phyloP scores from a whole-genome alignment of 2,888 invertebrate genomes.

The Meiosimyza platycephala region DNA sequence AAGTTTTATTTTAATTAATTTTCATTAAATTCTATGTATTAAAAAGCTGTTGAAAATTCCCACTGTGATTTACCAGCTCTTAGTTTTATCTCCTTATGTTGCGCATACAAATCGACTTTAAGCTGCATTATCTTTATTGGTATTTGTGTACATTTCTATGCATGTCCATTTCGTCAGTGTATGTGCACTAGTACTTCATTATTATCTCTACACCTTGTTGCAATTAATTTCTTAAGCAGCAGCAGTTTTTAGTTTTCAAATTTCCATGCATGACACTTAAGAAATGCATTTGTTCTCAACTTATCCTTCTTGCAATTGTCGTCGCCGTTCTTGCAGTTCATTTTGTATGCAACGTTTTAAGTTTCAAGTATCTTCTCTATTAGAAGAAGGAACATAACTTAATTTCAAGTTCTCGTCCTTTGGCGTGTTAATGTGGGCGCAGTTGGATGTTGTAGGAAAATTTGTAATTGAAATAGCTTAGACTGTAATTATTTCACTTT shows the following conservation, averaged over 20 bases:
- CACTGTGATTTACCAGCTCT: too few relatives aligned
- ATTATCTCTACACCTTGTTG: conserved; percentile 8
- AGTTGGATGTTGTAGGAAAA: conserved; percentile 41
- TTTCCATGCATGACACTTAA: conserved; percentile 31
- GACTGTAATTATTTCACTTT: conserved; percentile 47
- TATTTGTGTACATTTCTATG: neutral
- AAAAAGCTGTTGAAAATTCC: too few relatives aligned
- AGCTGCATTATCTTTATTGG: neutral
- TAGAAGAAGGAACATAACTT: too few relatives aligned
- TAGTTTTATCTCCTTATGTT: too few relatives aligned
- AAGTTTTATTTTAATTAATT: too few relatives aligned
- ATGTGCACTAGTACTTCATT: neutral
- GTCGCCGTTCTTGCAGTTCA: neutral
- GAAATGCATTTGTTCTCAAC: conserved; percentile 21
- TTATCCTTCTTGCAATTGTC: neutral
- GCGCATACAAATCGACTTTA: neutral
- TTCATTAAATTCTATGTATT: too few relatives aligned
- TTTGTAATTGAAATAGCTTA: conserved; percentile 48
- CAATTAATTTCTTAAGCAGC: conserved; percentile 35
- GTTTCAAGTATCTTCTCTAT: too few relatives aligned
- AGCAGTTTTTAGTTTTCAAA: conserved; percentile 29
- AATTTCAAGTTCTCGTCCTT: too few relatives aligned
- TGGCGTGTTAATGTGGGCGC: neutral
- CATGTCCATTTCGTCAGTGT: neutral
- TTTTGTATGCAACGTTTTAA: neutral